phyloP scores from a whole-genome alignment of 2,113 vertebrate species.

The Chascanopsetta lugubris region DNA sequence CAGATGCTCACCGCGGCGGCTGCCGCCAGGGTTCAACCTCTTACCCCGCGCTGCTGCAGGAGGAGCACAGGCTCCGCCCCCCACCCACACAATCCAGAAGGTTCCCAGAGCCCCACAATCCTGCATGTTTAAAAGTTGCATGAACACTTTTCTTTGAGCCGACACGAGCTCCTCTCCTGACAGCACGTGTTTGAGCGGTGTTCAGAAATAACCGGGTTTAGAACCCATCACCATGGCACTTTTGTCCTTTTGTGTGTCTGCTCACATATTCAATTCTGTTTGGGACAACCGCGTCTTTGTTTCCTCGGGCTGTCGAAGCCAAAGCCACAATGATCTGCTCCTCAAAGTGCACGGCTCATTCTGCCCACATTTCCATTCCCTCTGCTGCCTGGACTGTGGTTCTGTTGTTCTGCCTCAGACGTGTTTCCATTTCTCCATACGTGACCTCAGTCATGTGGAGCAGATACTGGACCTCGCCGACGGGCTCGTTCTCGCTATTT shows the following conservation, averaged over 20 bases:
- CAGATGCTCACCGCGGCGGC: slow-evolving; percentile 70
- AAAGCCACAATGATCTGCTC: slow-evolving; percentile 59
- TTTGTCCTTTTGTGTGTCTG: slow-evolving; percentile 20
- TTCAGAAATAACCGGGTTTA: slow-evolving; percentile 3
- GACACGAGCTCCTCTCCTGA: no score
- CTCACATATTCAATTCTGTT: slow-evolving; percentile 39
- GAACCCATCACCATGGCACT: no score
- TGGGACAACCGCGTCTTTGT: slow-evolving; percentile 56
- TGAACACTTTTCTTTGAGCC: slow-evolving; percentile 26
- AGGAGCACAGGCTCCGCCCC: slow-evolving; percentile 18
- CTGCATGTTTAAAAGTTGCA: slow-evolving; percentile 16
- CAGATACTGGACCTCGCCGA: slow-evolving; percentile 18
- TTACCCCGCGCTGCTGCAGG: slow-evolving; percentile 35
- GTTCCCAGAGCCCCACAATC: not conserved
- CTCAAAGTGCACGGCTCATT: slow-evolving; percentile 42
- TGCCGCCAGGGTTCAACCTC: slow-evolving; percentile 17
- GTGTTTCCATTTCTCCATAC: slow-evolving; percentile 58
- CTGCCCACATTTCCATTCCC: slow-evolving; percentile 62
- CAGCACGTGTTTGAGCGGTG: no score
- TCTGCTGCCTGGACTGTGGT: slow-evolving; percentile 26
- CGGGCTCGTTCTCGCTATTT: not conserved
- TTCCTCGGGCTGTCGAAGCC: slow-evolving; percentile 38
- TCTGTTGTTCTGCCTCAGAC: slow-evolving; percentile 41
- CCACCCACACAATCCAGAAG: slow-evolving; percentile 12
- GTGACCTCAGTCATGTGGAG: slow-evolving; percentile 30